These are phyloP conservation scores for Leptobrachium ailaonicum DNA, from an alignment of 2,113 vertebrate genomes.

Conservation along the genomic window DNA sequence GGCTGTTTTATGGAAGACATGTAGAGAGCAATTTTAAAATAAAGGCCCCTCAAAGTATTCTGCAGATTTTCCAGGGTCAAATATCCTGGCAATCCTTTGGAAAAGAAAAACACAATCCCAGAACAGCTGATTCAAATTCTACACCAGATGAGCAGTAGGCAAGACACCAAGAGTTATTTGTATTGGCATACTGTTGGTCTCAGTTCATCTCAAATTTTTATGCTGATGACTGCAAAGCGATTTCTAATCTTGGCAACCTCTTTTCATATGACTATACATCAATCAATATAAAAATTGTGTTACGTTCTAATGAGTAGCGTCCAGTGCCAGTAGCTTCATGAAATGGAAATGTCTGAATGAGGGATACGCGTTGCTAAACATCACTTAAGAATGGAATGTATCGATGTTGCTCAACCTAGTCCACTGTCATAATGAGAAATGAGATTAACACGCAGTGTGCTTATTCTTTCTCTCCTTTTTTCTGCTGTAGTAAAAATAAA, in stretches of 20 bases:
- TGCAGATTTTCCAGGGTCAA: background rate
- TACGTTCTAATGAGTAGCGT: constrained; percentile 51
- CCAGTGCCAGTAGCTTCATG: constrained; percentile 56
- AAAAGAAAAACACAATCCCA: background rate
- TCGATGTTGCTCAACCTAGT: constrained; percentile 52
- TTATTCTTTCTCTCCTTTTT: background rate
- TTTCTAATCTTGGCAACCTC: constrained; percentile 60
- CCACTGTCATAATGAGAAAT: constrained; percentile 37
- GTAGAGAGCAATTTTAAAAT: background rate
- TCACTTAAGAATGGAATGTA: constrained; percentile 59
- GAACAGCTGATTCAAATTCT: background rate
- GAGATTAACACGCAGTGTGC: constrained; percentile 45
- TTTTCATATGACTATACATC: constrained; percentile 61
- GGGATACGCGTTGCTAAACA: constrained; percentile 57
- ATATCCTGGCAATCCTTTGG: background rate
- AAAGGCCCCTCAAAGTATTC: background rate
- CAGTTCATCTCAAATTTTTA: constrained; percentile 29
- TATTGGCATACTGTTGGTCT: constrained; percentile 18
- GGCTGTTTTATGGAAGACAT: background rate
- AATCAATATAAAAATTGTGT: constrained; percentile 54
- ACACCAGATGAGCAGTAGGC: background rate
- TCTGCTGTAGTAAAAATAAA: too few relatives aligned
- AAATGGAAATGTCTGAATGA: constrained; percentile 56
- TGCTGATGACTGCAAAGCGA: constrained; percentile 47
- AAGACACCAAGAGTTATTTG: constrained; percentile 3